phyloP scores from a whole-genome alignment of 2,797 vertebrate genomes.

The Darevskia mixta region DNA sequence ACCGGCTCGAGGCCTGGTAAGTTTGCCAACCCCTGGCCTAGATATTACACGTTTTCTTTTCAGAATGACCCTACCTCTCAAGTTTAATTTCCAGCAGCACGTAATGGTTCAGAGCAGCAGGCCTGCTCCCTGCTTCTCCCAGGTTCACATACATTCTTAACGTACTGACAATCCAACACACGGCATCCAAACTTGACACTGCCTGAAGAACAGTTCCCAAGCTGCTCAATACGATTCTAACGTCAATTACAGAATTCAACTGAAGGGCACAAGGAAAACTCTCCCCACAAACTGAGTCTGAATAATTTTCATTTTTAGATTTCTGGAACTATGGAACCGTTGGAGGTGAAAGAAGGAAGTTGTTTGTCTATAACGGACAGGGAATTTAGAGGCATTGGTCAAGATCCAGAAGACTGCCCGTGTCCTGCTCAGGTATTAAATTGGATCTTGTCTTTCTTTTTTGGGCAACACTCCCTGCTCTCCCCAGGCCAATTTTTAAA shows the following conservation, averaged over 20 bases:
- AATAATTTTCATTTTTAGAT: slow-evolving; percentile 48
- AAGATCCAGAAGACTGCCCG: not conserved
- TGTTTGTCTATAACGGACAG: not conserved
- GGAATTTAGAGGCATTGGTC: slow-evolving; percentile 26
- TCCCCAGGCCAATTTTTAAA: not conserved
- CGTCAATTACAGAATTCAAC: slow-evolving; percentile 25
- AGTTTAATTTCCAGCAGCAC: slow-evolving; percentile 37
- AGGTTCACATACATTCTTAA: slow-evolving; percentile 46
- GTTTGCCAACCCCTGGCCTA: too few species aligned
- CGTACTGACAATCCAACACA: slow-evolving; percentile 57
- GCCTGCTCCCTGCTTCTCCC: slow-evolving; percentile 44
- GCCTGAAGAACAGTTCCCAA: slow-evolving; percentile 56
- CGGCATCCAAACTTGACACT: slow-evolving; percentile 64
- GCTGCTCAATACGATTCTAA: slow-evolving; percentile 49
- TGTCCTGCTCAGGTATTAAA: not conserved
- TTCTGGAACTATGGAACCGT: not conserved
- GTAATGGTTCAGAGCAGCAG: slow-evolving; percentile 14
- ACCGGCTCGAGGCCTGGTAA: too few species aligned
- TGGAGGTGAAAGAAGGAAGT: slow-evolving; percentile 36
- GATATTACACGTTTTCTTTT: not conserved
- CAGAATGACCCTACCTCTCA: slow-evolving; percentile 45
- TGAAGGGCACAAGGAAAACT: not conserved
- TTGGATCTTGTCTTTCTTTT: not conserved
- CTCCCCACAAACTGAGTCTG: not conserved
- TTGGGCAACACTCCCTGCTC: not conserved